Evolutionary conservation across 1,140 invertebrate species (phyloP).

Genomic region (Aphidius ervi): DNA sequence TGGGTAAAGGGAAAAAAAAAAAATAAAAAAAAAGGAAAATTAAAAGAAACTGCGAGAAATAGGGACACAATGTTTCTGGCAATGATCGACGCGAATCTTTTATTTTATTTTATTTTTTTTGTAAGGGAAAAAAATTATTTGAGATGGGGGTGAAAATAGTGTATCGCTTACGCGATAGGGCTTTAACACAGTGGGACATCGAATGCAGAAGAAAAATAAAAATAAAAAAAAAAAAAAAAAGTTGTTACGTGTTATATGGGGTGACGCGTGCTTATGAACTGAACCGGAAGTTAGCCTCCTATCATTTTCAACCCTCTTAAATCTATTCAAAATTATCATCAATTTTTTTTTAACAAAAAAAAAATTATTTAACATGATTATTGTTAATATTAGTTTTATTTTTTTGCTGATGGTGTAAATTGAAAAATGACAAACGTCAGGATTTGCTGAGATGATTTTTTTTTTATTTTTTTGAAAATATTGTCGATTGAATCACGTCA

Average conservation of each 20-base stretch:
- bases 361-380: no score
- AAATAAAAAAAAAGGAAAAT: slow-evolving; percentile 8
- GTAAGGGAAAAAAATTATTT: neutral
- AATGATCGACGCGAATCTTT: no score
- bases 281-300: slow-evolving; percentile 39
- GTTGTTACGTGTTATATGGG: slow-evolving; percentile 46
- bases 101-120: no score
- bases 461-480: no score
- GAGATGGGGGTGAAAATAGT: slow-evolving; percentile 2
- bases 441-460: neutral
- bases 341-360: neutral
- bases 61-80: no score
- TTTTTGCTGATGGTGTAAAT: neutral
- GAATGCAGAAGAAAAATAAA: slow-evolving; percentile 38
- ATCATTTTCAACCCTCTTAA: slow-evolving; percentile 14
- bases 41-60: no score
- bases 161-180: slow-evolving; percentile 42
- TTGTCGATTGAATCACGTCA: no score
- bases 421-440: slow-evolving; percentile 10
- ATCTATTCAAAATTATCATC: slow-evolving; percentile 19
- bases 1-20: slow-evolving; percentile 5
- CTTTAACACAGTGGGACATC: slow-evolving; percentile 34
- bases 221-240: slow-evolving; percentile 46
- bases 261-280: slow-evolving; percentile 45
- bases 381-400: neutral